Base-by-base conservation (phyloP, 2,113 vertebrate species). In the Nycticryphes semicollaris region DNA sequence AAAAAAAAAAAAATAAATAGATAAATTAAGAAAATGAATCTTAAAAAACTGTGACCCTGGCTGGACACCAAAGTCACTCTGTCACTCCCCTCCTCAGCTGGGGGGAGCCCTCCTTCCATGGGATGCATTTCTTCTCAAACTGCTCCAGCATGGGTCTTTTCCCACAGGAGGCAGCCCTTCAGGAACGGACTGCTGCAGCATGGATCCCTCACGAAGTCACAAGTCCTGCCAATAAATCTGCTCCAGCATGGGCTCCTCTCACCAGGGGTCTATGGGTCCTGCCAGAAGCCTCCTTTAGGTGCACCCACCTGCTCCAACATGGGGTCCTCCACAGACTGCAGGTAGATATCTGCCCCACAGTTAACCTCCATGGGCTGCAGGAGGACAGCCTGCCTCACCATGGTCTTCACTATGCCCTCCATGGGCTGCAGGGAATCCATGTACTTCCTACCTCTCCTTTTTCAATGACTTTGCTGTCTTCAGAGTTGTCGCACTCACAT, bases 181-280 rank as follows among this genome's bases (percentile, higher is more conserved):
- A 66, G 0, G 1, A 43, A n/a, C 12, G 22, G 56, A 43, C 25
- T 82, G 37, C 54, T 69, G 12, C 28, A 62, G 12, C 1, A 3
- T 62, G 15, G 8, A 24, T 30, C 24, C 31, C 33, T n/a, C 33
- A 59, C 13, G 14, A 21, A 20, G 33, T 59, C 56, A 59, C 13
- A 59, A n/a, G 56, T 22, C 13, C 56, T n/a, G 21, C 12, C 21
- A 14, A 21, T 21, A 59, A 59, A 59, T 12, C 67, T 70, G 11
- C 19, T 24, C 20, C 37, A 37, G 7, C 0, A 0, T 7, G 24
- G 8, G 11, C 4, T 45, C 4, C 56, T n/a, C 2, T n/a, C 20
- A 37, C n/a, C 25, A 17, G 12, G 20, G 27, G 25, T n/a, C 5
- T 14, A 22, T 27, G 37, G 12, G 6, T 41, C 15, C 48, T 72